Base-by-base conservation (phyloP, 2,888 invertebrate species). In the Anarsia innoxiella region DNA sequence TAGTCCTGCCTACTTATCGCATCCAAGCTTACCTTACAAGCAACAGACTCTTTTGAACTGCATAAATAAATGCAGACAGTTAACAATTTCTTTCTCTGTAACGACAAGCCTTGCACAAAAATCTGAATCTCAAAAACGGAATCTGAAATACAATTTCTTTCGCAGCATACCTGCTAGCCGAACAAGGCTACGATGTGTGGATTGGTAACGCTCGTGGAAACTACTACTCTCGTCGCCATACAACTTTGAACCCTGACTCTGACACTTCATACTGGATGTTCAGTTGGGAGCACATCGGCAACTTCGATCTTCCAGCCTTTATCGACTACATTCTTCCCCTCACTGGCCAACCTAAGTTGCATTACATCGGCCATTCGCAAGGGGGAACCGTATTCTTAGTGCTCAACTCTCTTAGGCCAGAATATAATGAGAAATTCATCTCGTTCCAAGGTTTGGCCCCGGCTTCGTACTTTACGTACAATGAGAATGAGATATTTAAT, bases 141-240 rank as follows among this genome's bases (percentile, higher is more conserved):
- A 19, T 19, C 6, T 19, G 19, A 19, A n/a, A n/a, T n/a, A n/a
- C n/a, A n/a, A n/a, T n/a, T n/a, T n/a, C n/a, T 16, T 42, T 45
- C 37, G 0, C 46, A 76, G n/a, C 25, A 25, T 78, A 76, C 48
- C 39, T 80, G 3, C 64, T 91, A 4, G 87, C 89, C 2, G 90
- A 91, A 42, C 73, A 80, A 28, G 90, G 90, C 10, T 91, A 88
- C 51, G 91, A 91, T 48, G 90, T 91, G 0, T 95, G 94, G 94
- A 66, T 95, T 56, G 90, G 91, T 0, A 95, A 94, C 63, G 87
- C 88, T 10, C 86, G 94, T 1, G 94, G 94, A 1, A 93, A 90
- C 58, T 85, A 70, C 29, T 91, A 90, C 60, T 87, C 88, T 3
- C 74, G 85, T 6, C 46, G 44, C 0, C 70, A 75, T 45, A 16